phyloP scores from a whole-genome alignment of 2,888 invertebrate species.

The Philopedon plagiatum region DNA sequence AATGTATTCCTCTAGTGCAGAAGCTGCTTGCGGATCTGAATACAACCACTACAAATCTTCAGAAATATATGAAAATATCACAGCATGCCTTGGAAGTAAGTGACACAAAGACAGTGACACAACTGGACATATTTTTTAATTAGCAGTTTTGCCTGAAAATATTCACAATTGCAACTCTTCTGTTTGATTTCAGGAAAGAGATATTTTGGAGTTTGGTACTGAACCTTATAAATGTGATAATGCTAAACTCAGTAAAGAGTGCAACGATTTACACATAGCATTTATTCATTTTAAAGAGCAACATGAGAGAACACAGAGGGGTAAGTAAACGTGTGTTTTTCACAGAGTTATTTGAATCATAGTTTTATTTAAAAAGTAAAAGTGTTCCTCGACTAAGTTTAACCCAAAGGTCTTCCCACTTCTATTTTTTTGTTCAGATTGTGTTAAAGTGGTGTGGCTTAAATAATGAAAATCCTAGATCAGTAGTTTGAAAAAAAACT shows the following conservation, averaged over 20 bases:
- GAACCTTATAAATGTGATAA: constrained; percentile 89
- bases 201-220: constrained; percentile 78
- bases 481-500: too few relatives aligned
- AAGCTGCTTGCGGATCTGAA: constrained; percentile 86
- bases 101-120: too few relatives aligned
- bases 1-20: constrained; percentile 86
- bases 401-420: too few relatives aligned
- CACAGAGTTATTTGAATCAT: too few relatives aligned
- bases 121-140: too few relatives aligned
- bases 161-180: constrained; percentile 34
- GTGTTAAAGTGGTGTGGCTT: too few relatives aligned
- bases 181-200: constrained; percentile 74
- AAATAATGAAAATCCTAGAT: too few relatives aligned
- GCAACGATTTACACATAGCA: constrained; percentile 80
- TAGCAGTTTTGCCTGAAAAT: too few relatives aligned
- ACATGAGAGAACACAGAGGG: constrained; percentile 73
- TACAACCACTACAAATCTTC: constrained; percentile 89
- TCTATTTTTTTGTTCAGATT: too few relatives aligned
- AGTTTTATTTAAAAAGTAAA: too few relatives aligned
- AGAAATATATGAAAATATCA: constrained; percentile 85
- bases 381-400: too few relatives aligned
- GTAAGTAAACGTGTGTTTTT: constrained; percentile 61
- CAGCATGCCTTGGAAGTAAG: constrained; percentile 77
- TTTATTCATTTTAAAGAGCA: constrained; percentile 78
- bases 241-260: constrained; percentile 81